Conservation (phyloP, 2,888 invertebrate genomes). For the Drosophila buzzatii region DNA sequence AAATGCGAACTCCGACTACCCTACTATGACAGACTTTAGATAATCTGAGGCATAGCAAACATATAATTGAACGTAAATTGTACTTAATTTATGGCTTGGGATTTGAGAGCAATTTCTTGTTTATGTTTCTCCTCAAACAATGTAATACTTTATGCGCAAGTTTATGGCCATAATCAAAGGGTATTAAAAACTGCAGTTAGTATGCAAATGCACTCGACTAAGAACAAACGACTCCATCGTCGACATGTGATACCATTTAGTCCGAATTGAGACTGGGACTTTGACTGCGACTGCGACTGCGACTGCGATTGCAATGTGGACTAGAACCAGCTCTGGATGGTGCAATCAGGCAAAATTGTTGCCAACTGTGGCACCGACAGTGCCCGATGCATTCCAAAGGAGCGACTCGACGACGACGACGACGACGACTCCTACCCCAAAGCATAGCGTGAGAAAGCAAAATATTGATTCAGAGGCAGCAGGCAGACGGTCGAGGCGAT, state of each 20-base stretch:
- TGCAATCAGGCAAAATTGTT: slow-evolving; percentile 78
- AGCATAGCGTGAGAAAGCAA: slow-evolving; percentile 78
- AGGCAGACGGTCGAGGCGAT: slow-evolving; percentile 50
- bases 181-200: slow-evolving; percentile 36
- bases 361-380: slow-evolving; percentile 66
- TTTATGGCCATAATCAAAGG: slow-evolving; percentile 3
- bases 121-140: background rate
- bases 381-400: slow-evolving; percentile 66
- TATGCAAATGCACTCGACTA: slow-evolving; percentile 68
- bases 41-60: background rate
- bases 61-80: background rate
- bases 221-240: slow-evolving; percentile 53
- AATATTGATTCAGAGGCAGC: slow-evolving; percentile 74
- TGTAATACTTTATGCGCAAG: background rate
- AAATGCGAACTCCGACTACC: background rate
- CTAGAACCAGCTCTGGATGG: slow-evolving; percentile 31
- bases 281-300: slow-evolving; percentile 4
- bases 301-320: slow-evolving; percentile 19
- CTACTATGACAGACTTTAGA: background rate
- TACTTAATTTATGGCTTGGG: background rate
- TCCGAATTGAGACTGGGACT: slow-evolving; percentile 35
- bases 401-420: slow-evolving; percentile 30
- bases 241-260: slow-evolving; percentile 79
- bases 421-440: slow-evolving; percentile 41
- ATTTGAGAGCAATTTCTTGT: background rate